phyloP scores from a whole-genome alignment of 2,888 invertebrate species.

The Nemapogon koenigi region DNA sequence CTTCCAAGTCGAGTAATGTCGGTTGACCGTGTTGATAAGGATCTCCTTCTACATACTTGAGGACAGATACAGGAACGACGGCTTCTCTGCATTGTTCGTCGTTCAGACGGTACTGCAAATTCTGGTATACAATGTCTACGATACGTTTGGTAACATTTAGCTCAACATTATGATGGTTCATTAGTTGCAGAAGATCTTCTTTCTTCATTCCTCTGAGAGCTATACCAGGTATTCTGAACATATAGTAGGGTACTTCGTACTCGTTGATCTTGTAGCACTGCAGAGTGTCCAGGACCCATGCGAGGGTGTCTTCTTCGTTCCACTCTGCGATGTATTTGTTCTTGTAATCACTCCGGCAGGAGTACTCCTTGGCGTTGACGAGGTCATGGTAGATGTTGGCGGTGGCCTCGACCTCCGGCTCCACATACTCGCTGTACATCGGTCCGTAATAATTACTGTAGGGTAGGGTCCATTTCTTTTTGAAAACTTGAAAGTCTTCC shows the following conservation, averaged over 20 bases:
- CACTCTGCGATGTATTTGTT: conserved; percentile 58
- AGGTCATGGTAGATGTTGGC: conserved; percentile 48
- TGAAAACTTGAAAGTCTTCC: conserved; percentile 56
- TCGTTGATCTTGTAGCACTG: conserved; percentile 40
- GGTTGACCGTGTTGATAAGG: conserved; percentile 34
- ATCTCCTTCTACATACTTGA: conserved; percentile 41
- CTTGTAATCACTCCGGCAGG: conserved; percentile 52
- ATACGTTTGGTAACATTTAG: conserved; percentile 30
- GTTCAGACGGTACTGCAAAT: conserved; percentile 36
- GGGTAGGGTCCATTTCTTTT: conserved; percentile 37
- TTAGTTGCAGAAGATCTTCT: conserved; percentile 40
- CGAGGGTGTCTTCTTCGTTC: conserved; percentile 62
- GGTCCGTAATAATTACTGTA: conserved; percentile 44
- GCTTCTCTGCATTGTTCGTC: conserved; percentile 39
- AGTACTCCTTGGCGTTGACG: conserved; percentile 37
- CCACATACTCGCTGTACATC: conserved; percentile 40
- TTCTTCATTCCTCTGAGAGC: conserved; percentile 40
- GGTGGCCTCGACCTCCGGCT: conserved; percentile 41
- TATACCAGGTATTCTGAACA: conserved; percentile 43
- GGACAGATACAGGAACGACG: conserved; percentile 20
- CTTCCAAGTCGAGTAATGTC: conserved; percentile 45
- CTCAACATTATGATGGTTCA: conserved; percentile 37
- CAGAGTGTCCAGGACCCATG: conserved; percentile 56
- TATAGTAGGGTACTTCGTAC: conserved; percentile 46
- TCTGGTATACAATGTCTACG: conserved; percentile 41